Evolutionary conservation across 2,888 invertebrate species (phyloP), one percentile per base, ranked within the genome.

Genomic region (Hecatera dysodea): DNA sequence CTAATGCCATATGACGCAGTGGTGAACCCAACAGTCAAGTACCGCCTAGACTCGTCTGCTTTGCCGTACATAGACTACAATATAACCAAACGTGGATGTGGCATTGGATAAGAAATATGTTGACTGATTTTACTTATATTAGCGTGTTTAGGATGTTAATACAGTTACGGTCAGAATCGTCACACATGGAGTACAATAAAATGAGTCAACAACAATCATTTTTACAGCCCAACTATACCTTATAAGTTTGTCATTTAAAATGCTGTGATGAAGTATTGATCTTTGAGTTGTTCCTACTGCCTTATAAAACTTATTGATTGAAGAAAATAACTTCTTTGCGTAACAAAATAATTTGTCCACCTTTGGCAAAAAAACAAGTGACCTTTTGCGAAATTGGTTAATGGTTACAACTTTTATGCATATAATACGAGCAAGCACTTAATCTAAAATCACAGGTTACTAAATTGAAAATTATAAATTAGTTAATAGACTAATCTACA

Each of bases 31-130:
- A 70, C 78, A 72, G 59, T 42, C 52, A 48, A 70, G 83, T 81
- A 81, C 83, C 72, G 72, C 75, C 80, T 80, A 88, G 88, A 86
- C 87, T 83, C 88, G 88, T 90, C 90, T 90, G 82, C 85, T 55
- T 55, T 55, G 27, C 11, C 24, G 19, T 22, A 72, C 75, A 71
- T 39, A n/a, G 56, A 78, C 36, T 66, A 61, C 60, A 42, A 22
- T 42, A 48, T 33, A 12, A 36, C 0, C 0, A 27, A 17, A 29
- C 12, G 7, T 61, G 29, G 84, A 84, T 78, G 56, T 22, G 84
- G 73, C 61, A 72, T 57, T 57, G 6, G 0, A 19, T 8, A 19
- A 39, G 5, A 33, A 48, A 29, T 55, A 55, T 55, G 33, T 8
- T 15, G 29, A 46, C 42, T 33, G 5, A 12, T 29, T 29, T 27